These are phyloP conservation scores for Neoitamus cyanurus DNA, from an alignment of 2,888 invertebrate species.

Conservation along the genomic window DNA sequence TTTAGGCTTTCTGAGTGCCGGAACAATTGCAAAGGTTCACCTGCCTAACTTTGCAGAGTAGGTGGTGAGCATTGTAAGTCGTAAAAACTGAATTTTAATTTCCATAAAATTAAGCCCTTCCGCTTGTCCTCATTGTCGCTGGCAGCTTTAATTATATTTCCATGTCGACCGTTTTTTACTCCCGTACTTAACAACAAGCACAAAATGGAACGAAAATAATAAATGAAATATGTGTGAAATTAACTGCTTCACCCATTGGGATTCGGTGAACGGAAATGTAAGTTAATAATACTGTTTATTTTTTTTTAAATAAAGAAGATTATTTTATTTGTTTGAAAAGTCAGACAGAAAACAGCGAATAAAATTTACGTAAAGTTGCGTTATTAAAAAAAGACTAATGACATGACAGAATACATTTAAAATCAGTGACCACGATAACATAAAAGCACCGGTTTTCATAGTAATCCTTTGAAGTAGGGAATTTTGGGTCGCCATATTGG, in stretches of 20 bases:
- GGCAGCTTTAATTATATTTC: background rate
- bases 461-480: no score
- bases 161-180: background rate
- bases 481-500: no score
- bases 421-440: no score
- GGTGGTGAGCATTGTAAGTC: background rate
- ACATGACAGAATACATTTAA: no score
- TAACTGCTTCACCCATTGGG: background rate
- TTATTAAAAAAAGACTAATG: no score
- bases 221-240: background rate
- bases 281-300: no score
- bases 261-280: background rate
- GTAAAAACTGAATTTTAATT: background rate
- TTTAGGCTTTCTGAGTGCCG: background rate
- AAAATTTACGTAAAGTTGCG: no score
- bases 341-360: no score
- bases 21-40: background rate
- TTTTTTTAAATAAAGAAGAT: no score
- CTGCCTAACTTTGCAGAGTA: background rate
- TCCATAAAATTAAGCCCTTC: background rate
- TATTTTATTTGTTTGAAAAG: no score
- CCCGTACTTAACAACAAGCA: background rate
- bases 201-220: background rate
- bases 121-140: background rate
- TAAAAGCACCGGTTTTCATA: no score